Conservation (phyloP, 2,888 invertebrate species). For the Ferdinandea cuprea region DNA sequence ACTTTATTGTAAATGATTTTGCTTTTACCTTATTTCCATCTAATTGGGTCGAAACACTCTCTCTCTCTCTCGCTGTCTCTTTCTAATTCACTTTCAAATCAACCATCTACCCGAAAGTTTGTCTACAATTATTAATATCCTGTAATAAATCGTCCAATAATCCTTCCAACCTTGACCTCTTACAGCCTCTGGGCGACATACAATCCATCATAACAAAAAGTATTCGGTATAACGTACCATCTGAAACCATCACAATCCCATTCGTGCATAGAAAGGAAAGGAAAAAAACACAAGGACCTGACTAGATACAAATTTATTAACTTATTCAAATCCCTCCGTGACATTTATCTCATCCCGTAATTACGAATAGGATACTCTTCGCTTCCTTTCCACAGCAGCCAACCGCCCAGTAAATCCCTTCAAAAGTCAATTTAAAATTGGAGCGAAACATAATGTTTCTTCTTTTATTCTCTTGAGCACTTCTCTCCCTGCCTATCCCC, state of each 20-base stretch:
- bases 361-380: conserved; percentile 44
- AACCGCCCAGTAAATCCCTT: conserved; percentile 24
- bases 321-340: conserved; percentile 73
- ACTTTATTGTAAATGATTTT: too few relatives aligned
- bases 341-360: conserved; percentile 73
- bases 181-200: conserved; percentile 43
- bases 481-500: neutral
- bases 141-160: conserved; percentile 62
- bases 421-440: conserved; percentile 68
- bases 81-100: neutral
- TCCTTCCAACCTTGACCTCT: conserved; percentile 67
- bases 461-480: conserved; percentile 23
- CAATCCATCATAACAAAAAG: conserved; percentile 62
- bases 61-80: neutral
- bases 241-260: neutral
- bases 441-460: conserved; percentile 60
- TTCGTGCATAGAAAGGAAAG: conserved; percentile 15
- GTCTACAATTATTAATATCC: conserved; percentile 53
- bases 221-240: conserved; percentile 10
- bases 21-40: neutral
- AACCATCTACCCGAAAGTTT: conserved; percentile 1
- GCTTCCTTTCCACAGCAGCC: neutral
- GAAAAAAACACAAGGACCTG: neutral
- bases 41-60: neutral
- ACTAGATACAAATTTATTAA: conserved; percentile 71